phyloP scores from a whole-genome alignment of 2,888 invertebrate species.

The Idaea biselata region DNA sequence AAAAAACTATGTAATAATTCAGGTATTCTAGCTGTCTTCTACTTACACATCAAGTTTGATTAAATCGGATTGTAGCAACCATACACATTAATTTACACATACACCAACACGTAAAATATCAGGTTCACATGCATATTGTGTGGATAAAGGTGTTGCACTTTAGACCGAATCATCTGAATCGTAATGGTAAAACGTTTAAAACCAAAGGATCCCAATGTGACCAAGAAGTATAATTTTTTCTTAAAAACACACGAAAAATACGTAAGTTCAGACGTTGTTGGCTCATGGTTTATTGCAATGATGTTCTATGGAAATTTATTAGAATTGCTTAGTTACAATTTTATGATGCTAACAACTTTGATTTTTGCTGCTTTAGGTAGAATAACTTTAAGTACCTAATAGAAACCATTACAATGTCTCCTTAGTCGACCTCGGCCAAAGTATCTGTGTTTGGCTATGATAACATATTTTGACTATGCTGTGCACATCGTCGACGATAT shows the following conservation, averaged over 20 bases:
- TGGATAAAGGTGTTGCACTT: too few relatives aligned
- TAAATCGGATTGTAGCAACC: too few relatives aligned
- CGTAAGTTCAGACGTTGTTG: background rate
- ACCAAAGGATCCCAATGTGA: background rate
- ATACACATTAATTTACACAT: too few relatives aligned
- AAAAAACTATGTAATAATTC: too few relatives aligned
- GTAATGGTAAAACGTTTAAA: background rate
- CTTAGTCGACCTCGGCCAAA: too few relatives aligned
- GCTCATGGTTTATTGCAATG: background rate
- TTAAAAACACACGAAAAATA: background rate
- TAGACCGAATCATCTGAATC: background rate
- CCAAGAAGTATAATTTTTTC: background rate
- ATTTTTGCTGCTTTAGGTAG: background rate
- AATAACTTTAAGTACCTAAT: background rate
- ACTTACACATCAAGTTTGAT: too few relatives aligned
- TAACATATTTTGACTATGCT: too few relatives aligned
- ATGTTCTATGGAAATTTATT: background rate
- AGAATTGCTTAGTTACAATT: constrained; percentile 1
- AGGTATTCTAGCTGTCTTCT: too few relatives aligned
- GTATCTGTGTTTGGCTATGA: too few relatives aligned
- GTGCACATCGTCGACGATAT: too few relatives aligned
- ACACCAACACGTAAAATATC: too few relatives aligned
- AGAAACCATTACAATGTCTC: background rate
- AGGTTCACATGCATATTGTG: too few relatives aligned
- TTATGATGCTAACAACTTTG: background rate